These are phyloP conservation scores for Macrostomum lignano DNA, from an alignment of 1,140 invertebrate genomes.

Conservation along the genomic window DNA sequence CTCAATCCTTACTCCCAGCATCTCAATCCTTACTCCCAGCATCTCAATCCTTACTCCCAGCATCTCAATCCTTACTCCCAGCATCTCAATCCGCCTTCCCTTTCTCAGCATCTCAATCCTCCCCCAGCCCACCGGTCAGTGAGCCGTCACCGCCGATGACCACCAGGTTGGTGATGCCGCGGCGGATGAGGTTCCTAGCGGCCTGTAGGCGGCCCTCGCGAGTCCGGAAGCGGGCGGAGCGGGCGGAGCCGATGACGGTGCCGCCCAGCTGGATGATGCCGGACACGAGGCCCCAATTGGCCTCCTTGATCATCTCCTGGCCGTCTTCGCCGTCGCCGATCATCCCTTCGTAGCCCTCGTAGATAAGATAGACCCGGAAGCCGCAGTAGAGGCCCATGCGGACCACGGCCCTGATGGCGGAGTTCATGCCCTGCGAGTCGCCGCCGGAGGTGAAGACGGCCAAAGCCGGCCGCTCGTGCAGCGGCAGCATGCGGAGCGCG, in stretches of 20 bases:
- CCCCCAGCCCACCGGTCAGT: constrained; percentile 75
- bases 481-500: too few species aligned
- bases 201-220: constrained; percentile 58
- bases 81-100: too few species aligned
- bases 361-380: constrained; percentile 81
- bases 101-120: too few species aligned
- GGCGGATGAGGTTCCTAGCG: constrained; percentile 56
- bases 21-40: too few species aligned
- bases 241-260: constrained; percentile 84
- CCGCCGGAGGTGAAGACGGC: constrained; percentile 28
- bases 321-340: too few species aligned
- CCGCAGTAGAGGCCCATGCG: constrained; percentile 85
- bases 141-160: constrained; percentile 96
- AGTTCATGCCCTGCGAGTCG: constrained; percentile 82
- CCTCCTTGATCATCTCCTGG: constrained; percentile 67
- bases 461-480: too few species aligned
- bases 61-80: too few species aligned
- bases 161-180: constrained; percentile 74
- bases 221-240: constrained; percentile 66
- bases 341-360: constrained; percentile 96
- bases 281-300: constrained; percentile 85
- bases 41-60: too few species aligned
- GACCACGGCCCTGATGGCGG: constrained; percentile 78
- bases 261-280: constrained; percentile 94
- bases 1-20: too few species aligned